Evolutionary conservation across 2,888 invertebrate species (phyloP), one percentile per base, ranked within the genome.

Genomic region (Drosophila mayaguana): DNA sequence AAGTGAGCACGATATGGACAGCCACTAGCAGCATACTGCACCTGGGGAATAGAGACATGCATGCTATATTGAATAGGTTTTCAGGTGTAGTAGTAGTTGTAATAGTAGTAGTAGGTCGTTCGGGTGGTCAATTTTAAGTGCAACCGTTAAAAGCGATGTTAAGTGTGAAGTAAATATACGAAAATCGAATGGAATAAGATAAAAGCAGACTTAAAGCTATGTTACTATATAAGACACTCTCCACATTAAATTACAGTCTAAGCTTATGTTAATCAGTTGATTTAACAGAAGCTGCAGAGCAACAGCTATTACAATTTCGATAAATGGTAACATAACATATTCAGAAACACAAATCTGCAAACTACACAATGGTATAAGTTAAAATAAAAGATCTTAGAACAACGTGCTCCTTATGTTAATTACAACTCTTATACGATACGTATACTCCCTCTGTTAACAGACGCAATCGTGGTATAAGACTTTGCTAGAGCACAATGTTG

Each of bases 61-160:
- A 53, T 32, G 11, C 32, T 36, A 53, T 38, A 53, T 38, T 5
- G 16, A 28, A 42, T n/a, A n/a, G 36, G 40, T 34, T 25, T n/a
- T 32, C 32, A 32, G 48, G 28, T 50, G 18, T 5, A 22, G 28
- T 7, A 6, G 57, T 46, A 16, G 18, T 4, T 18, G 28, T 11
- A 14, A 45, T 46, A 16, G 34, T 14, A 34, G 22, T 18, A 28
- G 46, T 18, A 45, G 46, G 16, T 38, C 22, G 36, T 12, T 28
- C 22, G 25, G 48, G 20, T 9, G 40, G 34, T 36, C 57, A 38
- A 51, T 16, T 20, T 51, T n/a, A 32, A 60, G 42, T 48, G 59
- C 46, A 32, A 11, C 2, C 28, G 6, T 11, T 12, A 48, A 48
- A 32, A 2, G 32, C 28, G 16, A 48, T n/a, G 48, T 48, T 5